phyloP scores from a whole-genome alignment of 1,140 invertebrate genomes.

The Radopholus similis region DNA sequence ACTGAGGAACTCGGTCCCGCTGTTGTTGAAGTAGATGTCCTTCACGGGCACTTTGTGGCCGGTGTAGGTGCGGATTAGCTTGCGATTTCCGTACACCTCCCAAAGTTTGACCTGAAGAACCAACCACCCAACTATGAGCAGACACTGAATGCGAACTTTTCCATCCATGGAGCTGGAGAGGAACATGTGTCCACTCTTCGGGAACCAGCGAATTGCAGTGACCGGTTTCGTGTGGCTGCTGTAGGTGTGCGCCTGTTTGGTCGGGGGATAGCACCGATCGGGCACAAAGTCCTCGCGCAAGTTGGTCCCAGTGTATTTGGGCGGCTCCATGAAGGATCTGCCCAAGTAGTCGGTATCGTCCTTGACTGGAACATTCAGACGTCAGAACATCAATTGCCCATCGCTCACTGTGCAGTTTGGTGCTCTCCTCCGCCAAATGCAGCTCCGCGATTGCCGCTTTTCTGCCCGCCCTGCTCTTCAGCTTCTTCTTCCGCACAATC shows the following conservation, averaged over 20 bases:
- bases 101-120: slow-evolving; percentile 71
- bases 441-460: slow-evolving; percentile 44
- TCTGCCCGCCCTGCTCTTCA: slow-evolving; percentile 45
- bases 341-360: slow-evolving; percentile 93
- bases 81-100: slow-evolving; percentile 93
- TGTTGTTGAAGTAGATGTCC: slow-evolving; percentile 92
- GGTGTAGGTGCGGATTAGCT: slow-evolving; percentile 89
- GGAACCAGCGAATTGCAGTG: slow-evolving; percentile 90
- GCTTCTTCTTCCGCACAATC: slow-evolving; percentile 67
- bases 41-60: slow-evolving; percentile 94
- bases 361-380: slow-evolving; percentile 72
- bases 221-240: slow-evolving; percentile 95
- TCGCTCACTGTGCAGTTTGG: slow-evolving; percentile 81
- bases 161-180: slow-evolving; percentile 94
- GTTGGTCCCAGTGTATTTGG: slow-evolving; percentile 91
- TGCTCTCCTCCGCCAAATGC: slow-evolving; percentile 75
- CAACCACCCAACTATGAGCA: neutral
- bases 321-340: slow-evolving; percentile 84
- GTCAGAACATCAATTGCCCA: neutral
- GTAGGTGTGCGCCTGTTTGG: slow-evolving; percentile 92
- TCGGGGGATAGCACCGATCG: slow-evolving; percentile 92
- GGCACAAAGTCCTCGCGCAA: slow-evolving; percentile 84
- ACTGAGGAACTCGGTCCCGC: slow-evolving; percentile 84
- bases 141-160: slow-evolving; percentile 71
- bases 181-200: slow-evolving; percentile 85